phyloP scores from a whole-genome alignment of 2,888 invertebrate genomes.

The Flabesymbios commensalis region DNA sequence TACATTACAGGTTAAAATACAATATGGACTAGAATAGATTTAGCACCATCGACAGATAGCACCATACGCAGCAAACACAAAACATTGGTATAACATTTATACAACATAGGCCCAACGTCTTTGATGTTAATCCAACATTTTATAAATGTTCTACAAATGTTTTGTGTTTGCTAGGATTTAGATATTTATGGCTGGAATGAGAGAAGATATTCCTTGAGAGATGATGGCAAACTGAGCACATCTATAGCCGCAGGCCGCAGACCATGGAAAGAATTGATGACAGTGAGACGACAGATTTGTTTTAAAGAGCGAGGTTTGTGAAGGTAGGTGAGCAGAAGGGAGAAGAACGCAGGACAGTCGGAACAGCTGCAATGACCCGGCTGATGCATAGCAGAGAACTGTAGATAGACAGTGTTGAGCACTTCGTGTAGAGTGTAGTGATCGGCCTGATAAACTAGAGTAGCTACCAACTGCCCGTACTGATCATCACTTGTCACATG shows the following conservation, averaged over 20 bases:
- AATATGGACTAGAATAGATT: too few relatives aligned
- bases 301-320: constrained; percentile 16
- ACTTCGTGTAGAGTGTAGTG: constrained; percentile 17
- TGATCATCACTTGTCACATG: constrained; percentile 9
- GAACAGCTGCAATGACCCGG: constrained; percentile 6
- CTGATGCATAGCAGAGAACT: constrained; percentile 5
- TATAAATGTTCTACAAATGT: too few relatives aligned
- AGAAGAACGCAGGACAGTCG: constrained; percentile 7
- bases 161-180: too few relatives aligned
- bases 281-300: constrained; percentile 13
- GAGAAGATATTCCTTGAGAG: constrained; percentile 5
- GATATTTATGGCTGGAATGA: too few relatives aligned
- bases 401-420: not conserved
- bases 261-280: not conserved
- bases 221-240: not conserved
- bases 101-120: too few relatives aligned
- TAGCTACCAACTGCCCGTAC: constrained; percentile 9
- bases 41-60: too few relatives aligned
- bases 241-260: not conserved
- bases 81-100: too few relatives aligned
- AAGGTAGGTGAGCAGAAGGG: constrained; percentile 1
- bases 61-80: too few relatives aligned
- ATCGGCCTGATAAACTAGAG: not conserved
- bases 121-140: too few relatives aligned
- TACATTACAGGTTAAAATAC: too few relatives aligned